Evolutionary conservation across 2,888 invertebrate genomes (phyloP).

Genomic region (Tortricodes alternella): DNA sequence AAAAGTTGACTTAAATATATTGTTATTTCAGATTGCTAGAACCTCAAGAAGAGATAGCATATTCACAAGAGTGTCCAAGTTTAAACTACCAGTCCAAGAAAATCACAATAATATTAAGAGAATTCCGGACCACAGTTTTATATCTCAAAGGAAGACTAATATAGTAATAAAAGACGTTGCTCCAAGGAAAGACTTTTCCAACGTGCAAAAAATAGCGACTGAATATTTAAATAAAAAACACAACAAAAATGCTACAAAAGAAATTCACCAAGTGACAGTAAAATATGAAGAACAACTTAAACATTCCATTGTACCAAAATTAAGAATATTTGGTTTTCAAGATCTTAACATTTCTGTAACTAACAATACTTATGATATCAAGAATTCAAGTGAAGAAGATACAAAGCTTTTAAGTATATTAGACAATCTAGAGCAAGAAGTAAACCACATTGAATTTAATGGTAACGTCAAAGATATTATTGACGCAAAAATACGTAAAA

Average conservation of each 20-base stretch:
- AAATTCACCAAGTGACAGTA: background rate
- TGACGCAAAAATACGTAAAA: conserved; percentile 62
- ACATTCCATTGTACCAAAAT: background rate
- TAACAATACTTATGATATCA: background rate
- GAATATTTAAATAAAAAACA: background rate
- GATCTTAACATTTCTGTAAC: background rate
- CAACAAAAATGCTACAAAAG: background rate
- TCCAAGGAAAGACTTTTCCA: background rate
- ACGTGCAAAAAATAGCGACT: background rate
- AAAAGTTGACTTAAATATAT: no score
- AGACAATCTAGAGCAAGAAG: conserved; percentile 60
- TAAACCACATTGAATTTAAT: conserved; percentile 54
- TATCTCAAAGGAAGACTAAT: no score
- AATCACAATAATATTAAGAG: background rate
- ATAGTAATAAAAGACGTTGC: background rate
- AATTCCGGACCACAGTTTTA: no score
- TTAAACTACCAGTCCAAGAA: background rate
- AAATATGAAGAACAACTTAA: background rate
- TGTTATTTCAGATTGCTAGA: background rate
- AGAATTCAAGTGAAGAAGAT: background rate
- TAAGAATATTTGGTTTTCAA: background rate
- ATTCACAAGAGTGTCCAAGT: background rate
- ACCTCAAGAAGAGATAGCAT: background rate
- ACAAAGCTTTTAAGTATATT: conserved; percentile 50
- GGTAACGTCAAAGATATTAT: conserved; percentile 55